Conservation (phyloP, 2,888 invertebrate genomes). For the Acanthosepion esculentum region DNA sequence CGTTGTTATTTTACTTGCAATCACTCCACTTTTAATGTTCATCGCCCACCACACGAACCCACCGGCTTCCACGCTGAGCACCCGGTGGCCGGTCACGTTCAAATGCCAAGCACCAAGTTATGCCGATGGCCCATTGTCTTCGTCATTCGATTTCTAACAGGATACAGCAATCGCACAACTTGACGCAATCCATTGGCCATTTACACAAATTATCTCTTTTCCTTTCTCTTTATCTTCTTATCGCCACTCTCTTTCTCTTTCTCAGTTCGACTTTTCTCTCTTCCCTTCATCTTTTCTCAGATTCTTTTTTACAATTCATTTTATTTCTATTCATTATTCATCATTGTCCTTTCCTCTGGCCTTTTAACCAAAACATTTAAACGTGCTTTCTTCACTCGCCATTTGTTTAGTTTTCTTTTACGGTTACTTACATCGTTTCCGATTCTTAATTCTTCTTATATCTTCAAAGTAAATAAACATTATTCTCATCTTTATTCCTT, state of each 20-base stretch:
- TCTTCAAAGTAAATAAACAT: too few relatives aligned
- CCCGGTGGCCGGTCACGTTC: not conserved
- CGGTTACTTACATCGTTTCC: too few relatives aligned
- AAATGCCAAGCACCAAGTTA: not conserved
- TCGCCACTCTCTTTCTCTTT: not conserved
- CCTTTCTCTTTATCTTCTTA: not conserved
- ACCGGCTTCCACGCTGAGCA: not conserved
- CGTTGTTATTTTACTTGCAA: not conserved
- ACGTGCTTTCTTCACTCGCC: too few relatives aligned
- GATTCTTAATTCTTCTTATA: too few relatives aligned
- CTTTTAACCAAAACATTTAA: too few relatives aligned
- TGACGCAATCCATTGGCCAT: not conserved
- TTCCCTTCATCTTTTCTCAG: too few relatives aligned
- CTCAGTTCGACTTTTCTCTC: too few relatives aligned
- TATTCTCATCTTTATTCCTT: too few relatives aligned
- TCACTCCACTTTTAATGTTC: not conserved
- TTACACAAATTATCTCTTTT: not conserved
- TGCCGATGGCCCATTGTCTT: not conserved
- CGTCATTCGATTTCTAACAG: not conserved
- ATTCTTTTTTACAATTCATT: too few relatives aligned
- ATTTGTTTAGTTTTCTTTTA: too few relatives aligned
- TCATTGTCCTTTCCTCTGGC: too few relatives aligned
- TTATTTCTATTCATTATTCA: too few relatives aligned
- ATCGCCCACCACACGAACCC: not conserved
- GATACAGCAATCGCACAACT: not conserved